Conservation (phyloP, 1,140 invertebrate genomes). For the Aphelenchoides besseyi region DNA sequence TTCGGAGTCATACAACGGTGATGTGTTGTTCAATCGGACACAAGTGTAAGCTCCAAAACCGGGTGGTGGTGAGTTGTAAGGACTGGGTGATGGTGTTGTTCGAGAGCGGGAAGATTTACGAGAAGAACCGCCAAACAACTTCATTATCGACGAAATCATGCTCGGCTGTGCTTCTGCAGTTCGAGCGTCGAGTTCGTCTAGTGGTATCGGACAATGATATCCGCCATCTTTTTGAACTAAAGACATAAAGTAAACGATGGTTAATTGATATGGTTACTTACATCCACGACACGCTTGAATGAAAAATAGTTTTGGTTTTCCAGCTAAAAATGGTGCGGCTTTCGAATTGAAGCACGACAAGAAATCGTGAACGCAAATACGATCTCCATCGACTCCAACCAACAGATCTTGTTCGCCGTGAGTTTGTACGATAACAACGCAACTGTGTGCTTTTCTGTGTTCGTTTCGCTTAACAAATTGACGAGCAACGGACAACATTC, state of each 20-base stretch:
- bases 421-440: constrained; percentile 54
- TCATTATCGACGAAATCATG: too few relatives aligned
- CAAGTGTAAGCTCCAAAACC: too few relatives aligned
- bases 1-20: not conserved
- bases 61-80: too few relatives aligned
- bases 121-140: too few relatives aligned
- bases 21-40: not conserved
- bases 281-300: constrained; percentile 72
- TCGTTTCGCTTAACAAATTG: constrained; percentile 24
- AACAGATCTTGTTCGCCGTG: constrained; percentile 60
- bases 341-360: constrained; percentile 67
- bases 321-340: constrained; percentile 67
- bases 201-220: too few relatives aligned
- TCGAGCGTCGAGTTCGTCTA: too few relatives aligned
- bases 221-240: too few relatives aligned
- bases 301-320: constrained; percentile 76
- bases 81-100: too few relatives aligned
- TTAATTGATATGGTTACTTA: too few relatives aligned
- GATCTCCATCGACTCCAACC: constrained; percentile 54
- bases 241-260: too few relatives aligned
- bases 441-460: constrained; percentile 28
- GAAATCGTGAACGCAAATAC: constrained; percentile 50
- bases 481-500: constrained; percentile 33
- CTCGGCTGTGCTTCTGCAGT: too few relatives aligned
- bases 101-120: too few relatives aligned